These are phyloP conservation scores for Drosophila ironensis DNA, from an alignment of 1,140 invertebrate species.

Conservation along the genomic window DNA sequence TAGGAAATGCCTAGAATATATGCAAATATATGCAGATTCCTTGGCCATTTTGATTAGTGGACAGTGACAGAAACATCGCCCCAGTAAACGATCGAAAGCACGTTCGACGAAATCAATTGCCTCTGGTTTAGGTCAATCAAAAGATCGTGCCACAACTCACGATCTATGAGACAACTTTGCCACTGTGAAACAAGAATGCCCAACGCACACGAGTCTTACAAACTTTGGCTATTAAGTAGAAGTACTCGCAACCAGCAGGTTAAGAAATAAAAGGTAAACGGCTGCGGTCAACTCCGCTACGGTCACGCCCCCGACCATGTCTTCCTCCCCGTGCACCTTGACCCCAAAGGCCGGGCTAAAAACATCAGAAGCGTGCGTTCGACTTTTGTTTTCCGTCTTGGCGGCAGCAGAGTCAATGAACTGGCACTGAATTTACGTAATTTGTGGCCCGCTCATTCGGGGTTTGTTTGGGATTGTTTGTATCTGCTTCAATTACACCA, in stretches of 20 bases:
- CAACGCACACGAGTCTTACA: too few relatives aligned
- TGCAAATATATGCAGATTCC: neutral
- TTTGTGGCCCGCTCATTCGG: constrained; percentile 14
- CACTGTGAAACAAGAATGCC: too few relatives aligned
- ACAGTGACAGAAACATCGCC: too few relatives aligned
- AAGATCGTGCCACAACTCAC: constrained; percentile 15
- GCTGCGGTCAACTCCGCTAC: constrained; percentile 12
- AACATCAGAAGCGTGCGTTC: constrained; percentile 12
- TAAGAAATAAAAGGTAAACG: constrained; percentile 3
- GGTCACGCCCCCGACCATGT: constrained; percentile 24
- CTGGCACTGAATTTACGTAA: constrained; percentile 20
- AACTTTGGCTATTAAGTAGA: too few relatives aligned
- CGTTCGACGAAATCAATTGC: too few relatives aligned
- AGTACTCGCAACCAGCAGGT: too few relatives aligned
- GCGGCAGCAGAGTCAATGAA: constrained; percentile 27
- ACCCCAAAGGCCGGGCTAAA: neutral
- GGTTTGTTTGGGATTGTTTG: constrained; percentile 19
- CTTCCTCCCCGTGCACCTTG: neutral
- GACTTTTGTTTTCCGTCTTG: constrained; percentile 29
- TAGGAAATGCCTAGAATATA: neutral
- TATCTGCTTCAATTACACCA: constrained; percentile 21
- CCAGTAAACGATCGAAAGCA: too few relatives aligned
- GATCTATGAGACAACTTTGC: constrained; percentile 9
- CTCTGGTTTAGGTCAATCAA: neutral
- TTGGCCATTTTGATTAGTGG: too few relatives aligned